Conservation (phyloP, 1,140 invertebrate genomes). For the Drosophila tristis region DNA sequence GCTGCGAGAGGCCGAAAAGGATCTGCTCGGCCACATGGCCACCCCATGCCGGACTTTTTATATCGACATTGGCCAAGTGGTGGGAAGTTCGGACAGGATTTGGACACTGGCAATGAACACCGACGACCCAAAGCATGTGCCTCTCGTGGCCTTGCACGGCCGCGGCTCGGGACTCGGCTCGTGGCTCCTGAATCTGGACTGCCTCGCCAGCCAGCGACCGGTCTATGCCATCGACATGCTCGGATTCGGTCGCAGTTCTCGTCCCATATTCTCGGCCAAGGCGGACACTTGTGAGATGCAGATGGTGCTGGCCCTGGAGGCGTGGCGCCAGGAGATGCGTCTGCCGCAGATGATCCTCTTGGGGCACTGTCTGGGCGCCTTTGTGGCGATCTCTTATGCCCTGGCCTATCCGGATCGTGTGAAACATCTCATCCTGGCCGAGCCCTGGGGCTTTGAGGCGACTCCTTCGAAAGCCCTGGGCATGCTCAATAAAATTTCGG, state of each 20-base stretch:
- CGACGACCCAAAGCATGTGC: conserved; percentile 85
- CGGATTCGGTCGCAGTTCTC: conserved; percentile 93
- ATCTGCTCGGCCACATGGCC: conserved; percentile 5
- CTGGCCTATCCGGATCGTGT: conserved; percentile 89
- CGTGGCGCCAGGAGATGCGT: conserved; percentile 92
- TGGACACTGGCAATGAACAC: conserved; percentile 90
- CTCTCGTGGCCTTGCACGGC: conserved; percentile 93
- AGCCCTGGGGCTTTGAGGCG: conserved; percentile 95
- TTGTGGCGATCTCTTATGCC: conserved; percentile 91
- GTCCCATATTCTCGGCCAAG: conserved; percentile 90
- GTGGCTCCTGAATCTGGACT: conserved; percentile 92
- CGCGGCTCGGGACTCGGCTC: conserved; percentile 92
- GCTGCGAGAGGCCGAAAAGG: conserved; percentile 11
- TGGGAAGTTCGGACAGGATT: conserved; percentile 88
- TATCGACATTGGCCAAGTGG: conserved; percentile 89
- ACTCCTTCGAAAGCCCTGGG: conserved; percentile 76
- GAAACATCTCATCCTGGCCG: conserved; percentile 92
- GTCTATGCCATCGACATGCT: conserved; percentile 94
- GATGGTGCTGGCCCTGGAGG: conserved; percentile 92
- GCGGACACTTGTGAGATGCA: conserved; percentile 90
- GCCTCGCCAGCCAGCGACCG: conserved; percentile 88
- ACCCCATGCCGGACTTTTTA: conserved; percentile 87
- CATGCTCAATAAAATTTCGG: background rate
- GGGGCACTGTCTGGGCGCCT: conserved; percentile 95
- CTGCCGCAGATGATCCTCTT: conserved; percentile 92